phyloP scores from a whole-genome alignment of 2,113 vertebrate genomes.

The human (Homo sapiens) region DNA sequence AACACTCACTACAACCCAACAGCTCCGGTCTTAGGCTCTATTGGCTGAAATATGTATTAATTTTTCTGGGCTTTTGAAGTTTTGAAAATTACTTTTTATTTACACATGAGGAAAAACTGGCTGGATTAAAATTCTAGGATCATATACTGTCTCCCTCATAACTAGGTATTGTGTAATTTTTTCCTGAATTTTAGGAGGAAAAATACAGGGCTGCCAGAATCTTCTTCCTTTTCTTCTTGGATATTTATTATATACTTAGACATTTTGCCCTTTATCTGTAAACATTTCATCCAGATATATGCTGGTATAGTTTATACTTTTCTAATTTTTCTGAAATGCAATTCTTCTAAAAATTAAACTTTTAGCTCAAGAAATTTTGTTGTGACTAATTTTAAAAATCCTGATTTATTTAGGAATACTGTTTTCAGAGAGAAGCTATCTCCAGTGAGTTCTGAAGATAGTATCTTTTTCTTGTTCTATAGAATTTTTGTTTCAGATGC shows the following conservation, averaged over 20 bases:
- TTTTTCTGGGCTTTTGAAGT: background rate
- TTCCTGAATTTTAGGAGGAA: constrained; percentile 3
- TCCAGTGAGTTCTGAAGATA: background rate
- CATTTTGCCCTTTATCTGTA: background rate
- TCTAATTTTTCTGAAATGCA: constrained; percentile 6
- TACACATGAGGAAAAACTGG: background rate
- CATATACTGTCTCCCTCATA: background rate
- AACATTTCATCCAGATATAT: background rate
- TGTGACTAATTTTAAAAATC: background rate
- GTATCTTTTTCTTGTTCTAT: background rate
- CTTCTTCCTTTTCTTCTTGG: background rate
- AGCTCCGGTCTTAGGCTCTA: background rate
- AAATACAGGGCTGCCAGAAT: background rate
- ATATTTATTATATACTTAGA: background rate
- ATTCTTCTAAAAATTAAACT: background rate
- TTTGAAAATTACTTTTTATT: constrained; percentile 18
- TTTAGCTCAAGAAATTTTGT: background rate
- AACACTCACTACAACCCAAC: background rate
- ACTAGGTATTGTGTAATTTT: background rate
- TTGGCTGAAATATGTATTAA: background rate
- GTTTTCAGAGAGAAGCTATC: background rate
- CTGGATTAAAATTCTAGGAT: constrained; percentile 3
- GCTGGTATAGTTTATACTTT: background rate
- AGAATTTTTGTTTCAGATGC: background rate
- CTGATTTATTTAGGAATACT: background rate